Evolutionary conservation across 1,140 invertebrate genomes (phyloP).

Genomic region (Pissodes strobi): DNA sequence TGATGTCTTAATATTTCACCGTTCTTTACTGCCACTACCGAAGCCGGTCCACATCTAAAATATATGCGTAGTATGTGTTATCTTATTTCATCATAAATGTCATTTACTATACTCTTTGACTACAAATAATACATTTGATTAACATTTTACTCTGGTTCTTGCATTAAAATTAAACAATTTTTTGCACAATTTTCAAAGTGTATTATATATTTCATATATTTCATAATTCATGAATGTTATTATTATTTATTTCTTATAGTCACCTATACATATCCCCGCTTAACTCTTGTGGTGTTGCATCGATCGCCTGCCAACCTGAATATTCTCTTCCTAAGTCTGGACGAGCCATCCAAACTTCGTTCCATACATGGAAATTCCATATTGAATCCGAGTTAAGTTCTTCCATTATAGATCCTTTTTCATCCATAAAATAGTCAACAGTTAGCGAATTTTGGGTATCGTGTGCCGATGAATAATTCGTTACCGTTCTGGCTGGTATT

Average conservation of each 20-base stretch:
- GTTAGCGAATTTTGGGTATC: constrained; percentile 90
- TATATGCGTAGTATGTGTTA: too few relatives aligned
- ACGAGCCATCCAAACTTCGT: constrained; percentile 91
- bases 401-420: constrained; percentile 77
- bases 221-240: too few relatives aligned
- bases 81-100: too few relatives aligned
- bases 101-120: too few relatives aligned
- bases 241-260: too few relatives aligned
- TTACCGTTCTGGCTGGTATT: constrained; percentile 82
- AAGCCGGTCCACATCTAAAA: constrained; percentile 76
- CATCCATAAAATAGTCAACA: constrained; percentile 85
- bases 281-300: constrained; percentile 89
- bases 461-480: constrained; percentile 88
- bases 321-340: constrained; percentile 76
- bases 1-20: constrained; percentile 82
- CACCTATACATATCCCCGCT: constrained; percentile 74
- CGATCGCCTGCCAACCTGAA: constrained; percentile 91
- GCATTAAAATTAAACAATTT: too few relatives aligned
- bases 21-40: constrained; percentile 76
- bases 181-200: too few relatives aligned
- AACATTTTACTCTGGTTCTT: too few relatives aligned
- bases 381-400: constrained; percentile 83
- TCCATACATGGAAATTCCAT: constrained; percentile 97
- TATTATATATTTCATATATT: too few relatives aligned
- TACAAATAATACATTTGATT: too few relatives aligned